Evolutionary conservation across 2,797 vertebrate species (phyloP), one percentile per base, ranked within the genome.

Genomic region (Sebastes glaucus): DNA sequence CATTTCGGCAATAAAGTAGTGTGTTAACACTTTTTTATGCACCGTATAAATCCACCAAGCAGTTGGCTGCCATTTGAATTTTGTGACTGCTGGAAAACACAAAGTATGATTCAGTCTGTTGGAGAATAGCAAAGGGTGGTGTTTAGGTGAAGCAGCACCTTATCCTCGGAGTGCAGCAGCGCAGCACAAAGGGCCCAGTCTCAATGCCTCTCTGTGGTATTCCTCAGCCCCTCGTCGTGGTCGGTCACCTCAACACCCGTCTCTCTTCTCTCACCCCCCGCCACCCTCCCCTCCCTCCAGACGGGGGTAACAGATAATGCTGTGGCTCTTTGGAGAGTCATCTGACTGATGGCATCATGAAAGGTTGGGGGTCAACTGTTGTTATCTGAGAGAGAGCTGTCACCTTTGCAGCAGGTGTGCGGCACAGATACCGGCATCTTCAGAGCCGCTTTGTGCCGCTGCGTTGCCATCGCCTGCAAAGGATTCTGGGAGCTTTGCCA

Each of bases 401-500:
- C 95, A 93, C 89, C 87, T 89, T 79, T 89, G 63, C 84, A 90
- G 94, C 95, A 95, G 95, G 94, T 96, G 94, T 85, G 82, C 38
- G 33, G 77, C 77, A 64, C 74, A 94, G 95, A 95, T 95, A 95
- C 85, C 69, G 35, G 55, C 86, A 65, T 80, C 83, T 73, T 87
- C 82, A 71, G 79, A 83, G 85, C 71, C 18, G 69, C 87, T 92
- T 86, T 91, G 87, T 89, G 81, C 80, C 25, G 35, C 85, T 85
- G 88, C 78, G 78, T 88, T 83, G 88, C 91, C 83, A 80, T 74
- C 55, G 74, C 84, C 73, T 91, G 88, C 87, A 92, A 92, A 90
- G 93, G 81, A 93, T 93, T 94, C 94, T 94, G 95, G 95, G 94
- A 95, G 77, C 76, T 77, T 72, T 78, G 94, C 93, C 93, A 95